Evolutionary conservation across 2,888 invertebrate genomes (phyloP).

Genomic region (Nomada ferruginata): DNA sequence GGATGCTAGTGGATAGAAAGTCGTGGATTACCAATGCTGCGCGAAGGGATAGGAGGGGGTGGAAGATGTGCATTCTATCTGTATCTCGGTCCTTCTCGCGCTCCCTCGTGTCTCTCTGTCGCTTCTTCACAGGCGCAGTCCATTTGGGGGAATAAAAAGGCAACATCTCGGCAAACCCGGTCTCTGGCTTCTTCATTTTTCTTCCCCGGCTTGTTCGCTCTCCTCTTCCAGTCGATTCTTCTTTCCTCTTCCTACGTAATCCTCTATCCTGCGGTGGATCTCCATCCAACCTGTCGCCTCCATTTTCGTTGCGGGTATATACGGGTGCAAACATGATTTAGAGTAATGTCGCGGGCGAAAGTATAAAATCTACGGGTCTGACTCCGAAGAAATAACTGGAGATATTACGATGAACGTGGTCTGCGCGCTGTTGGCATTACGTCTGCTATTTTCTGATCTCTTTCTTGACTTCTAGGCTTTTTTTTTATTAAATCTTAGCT

Average conservation of each 20-base stretch:
- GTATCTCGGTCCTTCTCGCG: conserved; percentile 11
- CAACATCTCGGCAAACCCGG: conserved; percentile 54
- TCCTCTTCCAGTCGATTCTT: conserved; percentile 33
- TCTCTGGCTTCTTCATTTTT: conserved; percentile 49
- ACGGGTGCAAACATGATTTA: conserved; percentile 79
- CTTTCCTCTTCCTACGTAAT: conserved; percentile 30
- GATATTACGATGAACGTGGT: conserved; percentile 52
- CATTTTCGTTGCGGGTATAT: conserved; percentile 46
- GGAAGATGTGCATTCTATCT: background rate
- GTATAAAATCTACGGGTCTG: conserved; percentile 74
- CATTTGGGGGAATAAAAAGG: conserved; percentile 72
- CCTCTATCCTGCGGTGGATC: conserved; percentile 16
- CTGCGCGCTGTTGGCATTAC: background rate
- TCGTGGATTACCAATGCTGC: conserved; percentile 32
- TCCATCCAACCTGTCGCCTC: conserved; percentile 3
- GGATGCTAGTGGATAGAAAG: conserved; percentile 58
- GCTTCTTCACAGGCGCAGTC: background rate
- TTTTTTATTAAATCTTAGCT: background rate
- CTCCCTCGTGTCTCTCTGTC: conserved; percentile 21
- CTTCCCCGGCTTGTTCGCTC: conserved; percentile 7
- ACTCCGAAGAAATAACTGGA: conserved; percentile 73
- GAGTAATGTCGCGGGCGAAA: conserved; percentile 71
- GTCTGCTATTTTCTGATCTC: background rate
- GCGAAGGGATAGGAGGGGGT: conserved; percentile 1
- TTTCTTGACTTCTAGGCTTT: background rate